Conservation (phyloP, 2,113 vertebrate species). For the Burhinus bistriatus region DNA sequence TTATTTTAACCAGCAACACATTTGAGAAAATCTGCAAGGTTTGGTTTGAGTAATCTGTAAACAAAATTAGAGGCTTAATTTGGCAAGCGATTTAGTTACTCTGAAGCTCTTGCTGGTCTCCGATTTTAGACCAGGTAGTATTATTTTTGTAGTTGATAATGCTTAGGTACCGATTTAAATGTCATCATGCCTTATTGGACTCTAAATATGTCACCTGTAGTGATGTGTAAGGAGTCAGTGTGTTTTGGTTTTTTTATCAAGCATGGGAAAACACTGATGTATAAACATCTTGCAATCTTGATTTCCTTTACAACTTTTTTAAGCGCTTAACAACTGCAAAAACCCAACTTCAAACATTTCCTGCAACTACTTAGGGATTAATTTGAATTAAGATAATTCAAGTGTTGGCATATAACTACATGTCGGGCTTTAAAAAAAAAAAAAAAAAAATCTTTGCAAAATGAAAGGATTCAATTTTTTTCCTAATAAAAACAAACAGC, state of each 20-base stretch:
- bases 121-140: not conserved
- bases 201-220: not conserved
- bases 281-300: slow-evolving; percentile 8
- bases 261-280: not conserved
- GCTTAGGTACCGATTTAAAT: not conserved
- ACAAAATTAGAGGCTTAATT: not conserved
- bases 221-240: not conserved
- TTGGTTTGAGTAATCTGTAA: not conserved
- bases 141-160: not conserved
- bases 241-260: not conserved
- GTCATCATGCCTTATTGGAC: not conserved
- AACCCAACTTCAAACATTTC: slow-evolving; percentile 30
- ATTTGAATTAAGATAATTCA: slow-evolving; percentile 67
- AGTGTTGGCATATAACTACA: slow-evolving; percentile 13
- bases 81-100: not conserved
- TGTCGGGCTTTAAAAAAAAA: not conserved
- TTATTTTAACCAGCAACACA: not conserved
- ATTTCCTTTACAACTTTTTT: slow-evolving; percentile 48
- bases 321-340: slow-evolving; percentile 29
- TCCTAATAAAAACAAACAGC: slow-evolving; percentile 72
- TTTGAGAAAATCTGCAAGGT: not conserved
- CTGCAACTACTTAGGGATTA: slow-evolving; percentile 60
- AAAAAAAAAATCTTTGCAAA: slow-evolving; percentile 19
- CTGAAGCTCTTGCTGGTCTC: not conserved
- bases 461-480: slow-evolving; percentile 54